phyloP scores from a whole-genome alignment of 2,888 invertebrate species.

The Rhyacophila evoluta region DNA sequence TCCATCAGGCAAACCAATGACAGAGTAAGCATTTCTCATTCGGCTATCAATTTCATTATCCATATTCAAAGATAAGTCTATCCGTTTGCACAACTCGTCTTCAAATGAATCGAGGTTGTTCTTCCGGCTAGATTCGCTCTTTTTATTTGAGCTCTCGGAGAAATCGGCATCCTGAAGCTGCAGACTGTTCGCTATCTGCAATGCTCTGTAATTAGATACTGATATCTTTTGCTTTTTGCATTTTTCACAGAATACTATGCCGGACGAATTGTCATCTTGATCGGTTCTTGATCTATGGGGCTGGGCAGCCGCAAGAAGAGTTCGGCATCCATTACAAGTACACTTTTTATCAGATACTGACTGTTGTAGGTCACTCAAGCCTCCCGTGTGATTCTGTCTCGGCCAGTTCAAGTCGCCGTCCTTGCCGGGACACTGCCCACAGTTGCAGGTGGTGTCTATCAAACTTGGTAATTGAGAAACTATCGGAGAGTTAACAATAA shows the following conservation, averaged over 20 bases:
- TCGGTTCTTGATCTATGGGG: background rate
- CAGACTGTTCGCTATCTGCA: constrained; percentile 66
- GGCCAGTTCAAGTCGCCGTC: constrained; percentile 61
- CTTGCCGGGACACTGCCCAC: constrained; percentile 63
- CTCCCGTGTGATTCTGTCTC: constrained; percentile 26
- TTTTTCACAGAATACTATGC: constrained; percentile 65
- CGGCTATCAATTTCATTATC: constrained; percentile 59
- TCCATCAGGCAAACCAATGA: constrained; percentile 39
- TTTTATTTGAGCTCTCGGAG: too few species aligned
- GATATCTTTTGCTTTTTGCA: constrained; percentile 69
- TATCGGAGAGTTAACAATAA: constrained; percentile 59
- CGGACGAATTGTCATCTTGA: constrained; percentile 60
- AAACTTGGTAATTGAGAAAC: constrained; percentile 47
- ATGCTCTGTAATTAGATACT: constrained; percentile 66
- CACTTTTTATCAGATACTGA: constrained; percentile 60
- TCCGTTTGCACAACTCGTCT: constrained; percentile 65
- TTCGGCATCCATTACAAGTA: constrained; percentile 43
- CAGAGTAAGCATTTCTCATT: constrained; percentile 49
- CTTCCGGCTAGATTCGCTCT: background rate
- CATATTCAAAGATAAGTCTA: constrained; percentile 66
- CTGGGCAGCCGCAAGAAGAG: background rate
- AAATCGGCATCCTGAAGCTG: constrained; percentile 63
- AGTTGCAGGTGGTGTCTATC: constrained; percentile 60
- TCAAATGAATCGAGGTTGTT: constrained; percentile 58
- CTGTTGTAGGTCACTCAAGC: constrained; percentile 64